phyloP scores from a whole-genome alignment of 2,113 vertebrate genomes.

The Nanorana parkeri region DNA sequence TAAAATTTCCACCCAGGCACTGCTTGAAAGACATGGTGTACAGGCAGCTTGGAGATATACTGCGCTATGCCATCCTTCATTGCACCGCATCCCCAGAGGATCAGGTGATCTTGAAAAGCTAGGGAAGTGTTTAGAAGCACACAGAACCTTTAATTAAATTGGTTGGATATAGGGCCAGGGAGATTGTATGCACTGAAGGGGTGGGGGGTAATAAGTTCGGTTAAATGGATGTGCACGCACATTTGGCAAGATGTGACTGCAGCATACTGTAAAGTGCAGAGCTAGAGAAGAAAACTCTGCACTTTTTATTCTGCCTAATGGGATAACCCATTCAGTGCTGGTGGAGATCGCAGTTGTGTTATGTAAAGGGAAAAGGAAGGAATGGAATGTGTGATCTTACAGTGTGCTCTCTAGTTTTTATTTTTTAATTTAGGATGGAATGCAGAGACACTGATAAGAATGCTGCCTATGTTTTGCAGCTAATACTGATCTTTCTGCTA shows the following conservation, averaged over 20 bases:
- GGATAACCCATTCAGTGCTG: conserved; percentile 9
- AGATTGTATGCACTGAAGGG: conserved; percentile 36
- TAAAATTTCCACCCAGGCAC: conserved; percentile 8
- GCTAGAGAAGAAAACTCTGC: conserved; percentile 61
- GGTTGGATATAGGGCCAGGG: conserved; percentile 50
- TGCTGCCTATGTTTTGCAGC: no score
- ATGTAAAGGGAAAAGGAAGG: no score
- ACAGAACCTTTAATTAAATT: conserved; percentile 62
- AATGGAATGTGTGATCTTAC: no score
- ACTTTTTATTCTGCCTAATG: background rate
- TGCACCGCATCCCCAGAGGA: background rate
- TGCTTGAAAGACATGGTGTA: conserved; percentile 6
- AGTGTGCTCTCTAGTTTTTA: no score
- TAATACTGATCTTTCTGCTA: no score
- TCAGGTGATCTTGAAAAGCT: conserved; percentile 55
- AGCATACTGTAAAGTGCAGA: conserved; percentile 50
- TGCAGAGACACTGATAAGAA: no score
- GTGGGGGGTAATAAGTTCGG: conserved; percentile 58
- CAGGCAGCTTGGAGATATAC: background rate
- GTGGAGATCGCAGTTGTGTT: no score
- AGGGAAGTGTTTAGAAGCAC: conserved; percentile 54
- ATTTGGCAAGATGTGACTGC: conserved; percentile 53
- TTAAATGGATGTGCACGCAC: conserved; percentile 56
- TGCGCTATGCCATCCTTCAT: conserved; percentile 19
- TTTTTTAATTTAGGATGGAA: no score